These are phyloP conservation scores for Sander lucioperca DNA, from an alignment of 2,113 vertebrate species.

Conservation along the genomic window DNA sequence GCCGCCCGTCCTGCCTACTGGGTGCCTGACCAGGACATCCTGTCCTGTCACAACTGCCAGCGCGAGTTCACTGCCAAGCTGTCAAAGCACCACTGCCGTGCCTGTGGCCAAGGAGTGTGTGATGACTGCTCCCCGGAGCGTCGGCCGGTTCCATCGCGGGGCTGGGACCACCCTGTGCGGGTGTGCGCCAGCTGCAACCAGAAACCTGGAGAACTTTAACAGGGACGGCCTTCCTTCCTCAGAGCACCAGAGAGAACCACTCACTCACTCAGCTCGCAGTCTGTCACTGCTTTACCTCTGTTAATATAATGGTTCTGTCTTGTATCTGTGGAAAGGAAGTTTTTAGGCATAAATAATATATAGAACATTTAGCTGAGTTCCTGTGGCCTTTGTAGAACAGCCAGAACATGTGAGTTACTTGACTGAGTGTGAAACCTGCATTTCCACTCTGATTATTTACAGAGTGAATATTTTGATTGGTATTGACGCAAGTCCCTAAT, in stretches of 20 bases:
- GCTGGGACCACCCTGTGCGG: slow-evolving; percentile 98
- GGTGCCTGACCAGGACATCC: slow-evolving; percentile 98
- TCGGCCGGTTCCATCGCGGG: slow-evolving; percentile 93
- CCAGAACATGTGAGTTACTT: slow-evolving; percentile 72
- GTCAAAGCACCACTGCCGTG: slow-evolving; percentile 98
- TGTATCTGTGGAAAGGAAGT: slow-evolving; percentile 69
- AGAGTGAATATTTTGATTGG: slow-evolving; percentile 67
- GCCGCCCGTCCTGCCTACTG: slow-evolving; percentile 97
- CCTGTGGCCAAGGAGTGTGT: slow-evolving; percentile 98
- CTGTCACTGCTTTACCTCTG: slow-evolving; percentile 70
- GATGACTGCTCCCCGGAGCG: slow-evolving; percentile 94
- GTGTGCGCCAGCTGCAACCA: slow-evolving; percentile 96
- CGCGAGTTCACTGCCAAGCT: slow-evolving; percentile 95
- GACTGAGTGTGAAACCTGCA: slow-evolving; percentile 66
- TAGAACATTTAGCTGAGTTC: slow-evolving; percentile 68
- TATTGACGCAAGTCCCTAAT: slow-evolving; percentile 63
- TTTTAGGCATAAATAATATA: slow-evolving; percentile 39
- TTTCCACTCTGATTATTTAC: slow-evolving; percentile 68
- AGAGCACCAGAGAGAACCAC: slow-evolving; percentile 61
- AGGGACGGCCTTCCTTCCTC: slow-evolving; percentile 64
- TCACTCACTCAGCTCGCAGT: slow-evolving; percentile 62
- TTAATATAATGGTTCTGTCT: slow-evolving; percentile 67
- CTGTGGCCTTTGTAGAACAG: slow-evolving; percentile 79
- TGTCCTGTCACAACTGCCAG: slow-evolving; percentile 92
- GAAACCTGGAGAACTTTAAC: slow-evolving; percentile 97